Percentiles rank a stretch among this genome's conserved stretches.
Evolutionary conservation across 1,140 invertebrate genomes (phyloP).

Genomic region (Habropoda laboriosa): DNA sequence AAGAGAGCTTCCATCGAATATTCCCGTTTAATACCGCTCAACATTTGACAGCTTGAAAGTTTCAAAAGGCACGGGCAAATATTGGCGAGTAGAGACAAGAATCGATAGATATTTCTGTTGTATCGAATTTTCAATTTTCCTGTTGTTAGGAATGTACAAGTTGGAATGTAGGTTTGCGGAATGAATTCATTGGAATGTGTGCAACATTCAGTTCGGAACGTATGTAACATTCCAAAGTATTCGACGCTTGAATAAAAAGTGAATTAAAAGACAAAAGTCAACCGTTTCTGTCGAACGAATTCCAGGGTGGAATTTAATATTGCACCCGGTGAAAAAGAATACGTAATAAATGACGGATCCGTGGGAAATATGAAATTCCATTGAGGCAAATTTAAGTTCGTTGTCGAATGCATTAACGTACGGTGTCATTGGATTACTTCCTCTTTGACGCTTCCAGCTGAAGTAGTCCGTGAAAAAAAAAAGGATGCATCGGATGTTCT

Average conservation of each 20-base stretch:
- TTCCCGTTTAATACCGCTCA: neutral
- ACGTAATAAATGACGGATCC: neutral
- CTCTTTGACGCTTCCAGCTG: neutral
- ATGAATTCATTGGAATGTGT: too few species aligned
- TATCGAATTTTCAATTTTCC: neutral
- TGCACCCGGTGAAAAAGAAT: neutral
- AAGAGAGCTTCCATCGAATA: neutral
- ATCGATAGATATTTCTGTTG: neutral
- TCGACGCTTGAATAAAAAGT: neutral
- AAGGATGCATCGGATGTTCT: neutral
- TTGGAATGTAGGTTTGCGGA: too few species aligned
- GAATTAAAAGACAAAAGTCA: too few species aligned
- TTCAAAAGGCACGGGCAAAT: neutral
- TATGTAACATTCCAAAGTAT: neutral
- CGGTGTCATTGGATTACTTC: neutral
- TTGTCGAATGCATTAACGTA: conserved; percentile 9
- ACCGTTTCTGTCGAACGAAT: neutral
- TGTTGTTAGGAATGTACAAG: too few species aligned
- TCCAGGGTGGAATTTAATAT: neutral
- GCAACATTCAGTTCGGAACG: too few species aligned
- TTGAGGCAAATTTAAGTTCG: conserved; percentile 9
- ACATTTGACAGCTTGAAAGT: neutral
- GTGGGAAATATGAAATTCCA: conserved; percentile 5
- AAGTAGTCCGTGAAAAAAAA: neutral
- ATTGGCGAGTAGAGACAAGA: neutral